Evolutionary conservation across 1,140 invertebrate genomes (phyloP).

Genomic region (Saccostrea cuccullata): DNA sequence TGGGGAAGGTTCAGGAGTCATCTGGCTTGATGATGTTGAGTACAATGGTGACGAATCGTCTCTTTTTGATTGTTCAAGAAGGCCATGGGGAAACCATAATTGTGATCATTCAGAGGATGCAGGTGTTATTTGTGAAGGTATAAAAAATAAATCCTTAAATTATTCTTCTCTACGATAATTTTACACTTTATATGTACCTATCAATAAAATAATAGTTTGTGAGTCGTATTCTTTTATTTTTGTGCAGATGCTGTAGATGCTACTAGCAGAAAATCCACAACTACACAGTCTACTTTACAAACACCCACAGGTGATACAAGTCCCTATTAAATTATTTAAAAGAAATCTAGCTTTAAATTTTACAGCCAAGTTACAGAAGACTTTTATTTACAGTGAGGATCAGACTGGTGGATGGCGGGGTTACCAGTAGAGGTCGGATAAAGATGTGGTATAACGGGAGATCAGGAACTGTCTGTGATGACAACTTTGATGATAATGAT

Average conservation of each 20-base stretch:
- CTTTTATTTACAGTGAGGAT: not conserved
- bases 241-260: no score
- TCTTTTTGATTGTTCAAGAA: slow-evolving; percentile 48
- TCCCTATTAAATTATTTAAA: no score
- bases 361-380: not conserved
- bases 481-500: slow-evolving; percentile 55
- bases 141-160: not conserved
- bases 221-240: no score
- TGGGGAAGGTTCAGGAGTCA: slow-evolving; percentile 40
- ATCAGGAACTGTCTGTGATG: slow-evolving; percentile 53
- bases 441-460: slow-evolving; percentile 52
- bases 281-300: not conserved
- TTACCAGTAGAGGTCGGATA: slow-evolving; percentile 50
- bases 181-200: not conserved
- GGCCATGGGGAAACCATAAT: slow-evolving; percentile 52
- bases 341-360: no score
- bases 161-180: not conserved
- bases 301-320: not conserved
- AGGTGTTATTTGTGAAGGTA: slow-evolving; percentile 50
- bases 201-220: no score
- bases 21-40: slow-evolving; percentile 59
- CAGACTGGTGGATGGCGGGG: slow-evolving; percentile 46
- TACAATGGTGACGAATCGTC: slow-evolving; percentile 57
- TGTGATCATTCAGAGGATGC: slow-evolving; percentile 61
- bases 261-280: no score